Base-by-base conservation (phyloP, 1,140 invertebrate species). In the Heliconius himera region DNA sequence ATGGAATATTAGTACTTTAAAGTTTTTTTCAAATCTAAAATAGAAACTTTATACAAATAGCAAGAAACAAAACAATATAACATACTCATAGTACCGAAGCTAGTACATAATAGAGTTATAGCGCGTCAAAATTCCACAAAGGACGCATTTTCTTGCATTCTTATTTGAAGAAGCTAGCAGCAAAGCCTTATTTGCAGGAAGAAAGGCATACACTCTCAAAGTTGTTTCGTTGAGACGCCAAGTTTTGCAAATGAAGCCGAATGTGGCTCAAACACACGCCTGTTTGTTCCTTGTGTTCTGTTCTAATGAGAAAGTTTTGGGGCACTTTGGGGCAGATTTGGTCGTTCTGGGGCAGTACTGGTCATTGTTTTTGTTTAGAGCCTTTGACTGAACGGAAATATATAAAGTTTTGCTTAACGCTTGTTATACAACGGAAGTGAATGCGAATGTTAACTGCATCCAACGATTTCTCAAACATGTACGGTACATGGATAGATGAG, bases 171-270 rank as follows among this genome's bases (percentile, higher is more conserved):
- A 66, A 66, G 60, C 60, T 16, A 16, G 60, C 66, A 76, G 54
- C 56, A 76, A 76, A 76, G 74, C 33, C 74, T 76, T 46, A 26
- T 66, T 66, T 56, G 26, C 33, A 78, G 66, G 76, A 77, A 77
- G 60, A 77, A 66, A 41, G 49, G n/a, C 51, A 41, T 51, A 74
- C 72, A 54, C 73, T 74, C 26, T 76, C 54, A 41, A 76, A 76
- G 56, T 76, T 76, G 74, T 70, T 74, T 75, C 74, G 26, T 74
- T 76, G 74, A 41, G 16, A 76, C 22, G 74, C 74, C 6, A 76
- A 76, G 74, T 76, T 76, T 76, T 49, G 74, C 74, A 70, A 76
- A 76, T 76, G 60, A 76, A 76, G 51, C 38, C 74, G 74, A 76
- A 78, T 56, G 33, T 66, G 60, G 60, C 60, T 66, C 76, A 78